A percentile compares a stretch with the other conserved stretches of the same genome.
Conservation (phyloP, 1,140 invertebrate genomes). For the Fopius arisanus region DNA sequence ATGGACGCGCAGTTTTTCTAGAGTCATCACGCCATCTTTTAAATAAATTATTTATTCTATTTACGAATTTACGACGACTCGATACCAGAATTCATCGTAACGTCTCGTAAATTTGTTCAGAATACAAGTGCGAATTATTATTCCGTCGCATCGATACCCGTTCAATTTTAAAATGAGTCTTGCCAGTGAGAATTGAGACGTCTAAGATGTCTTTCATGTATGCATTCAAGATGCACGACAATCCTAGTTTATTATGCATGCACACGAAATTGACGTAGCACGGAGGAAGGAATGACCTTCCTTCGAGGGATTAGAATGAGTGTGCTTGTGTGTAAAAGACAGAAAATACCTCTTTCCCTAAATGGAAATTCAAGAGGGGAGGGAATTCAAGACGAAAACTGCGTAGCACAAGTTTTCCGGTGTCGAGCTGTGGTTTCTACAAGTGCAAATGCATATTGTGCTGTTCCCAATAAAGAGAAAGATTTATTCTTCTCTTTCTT, state of each 20-base stretch:
- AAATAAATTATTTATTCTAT: too few relatives aligned
- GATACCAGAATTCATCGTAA: too few relatives aligned
- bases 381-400: background rate
- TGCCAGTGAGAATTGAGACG: background rate
- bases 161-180: background rate
- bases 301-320: conserved; percentile 3
- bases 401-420: background rate
- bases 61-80: too few relatives aligned
- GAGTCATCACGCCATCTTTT: too few relatives aligned
- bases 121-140: background rate
- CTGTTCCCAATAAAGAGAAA: background rate
- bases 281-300: conserved; percentile 1
- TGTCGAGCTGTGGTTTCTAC: background rate
- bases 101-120: too few relatives aligned
- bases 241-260: conserved; percentile 11
- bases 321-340: conserved; percentile 9
- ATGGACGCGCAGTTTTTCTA: too few relatives aligned
- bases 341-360: background rate
- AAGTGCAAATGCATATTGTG: background rate
- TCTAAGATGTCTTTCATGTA: conserved; percentile 1
- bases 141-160: background rate
- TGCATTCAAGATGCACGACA: background rate
- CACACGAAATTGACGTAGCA: conserved; percentile 10
- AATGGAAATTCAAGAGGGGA: background rate
- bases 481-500: background rate